These are phyloP conservation scores for Magallana gigas DNA, from an alignment of 1,140 invertebrate species.

Conservation along the genomic window DNA sequence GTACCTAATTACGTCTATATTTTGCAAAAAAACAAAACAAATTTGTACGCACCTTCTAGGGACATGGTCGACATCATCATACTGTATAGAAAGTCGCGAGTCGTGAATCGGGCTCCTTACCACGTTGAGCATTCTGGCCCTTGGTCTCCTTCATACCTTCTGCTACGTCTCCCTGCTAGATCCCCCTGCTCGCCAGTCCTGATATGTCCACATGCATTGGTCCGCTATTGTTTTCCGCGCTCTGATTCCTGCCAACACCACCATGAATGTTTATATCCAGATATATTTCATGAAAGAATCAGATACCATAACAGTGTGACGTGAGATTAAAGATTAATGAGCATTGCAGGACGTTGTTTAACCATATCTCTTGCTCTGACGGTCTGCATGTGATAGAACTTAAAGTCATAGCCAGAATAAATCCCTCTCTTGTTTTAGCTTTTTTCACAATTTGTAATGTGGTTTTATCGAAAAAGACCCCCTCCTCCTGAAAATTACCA, in stretches of 20 bases:
- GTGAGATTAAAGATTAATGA: constrained; percentile 12
- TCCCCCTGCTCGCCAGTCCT: not conserved
- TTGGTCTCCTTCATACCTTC: no score
- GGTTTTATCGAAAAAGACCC: no score
- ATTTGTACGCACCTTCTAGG: not conserved
- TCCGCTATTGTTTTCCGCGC: not conserved
- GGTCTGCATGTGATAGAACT: not conserved
- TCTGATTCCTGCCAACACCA: not conserved
- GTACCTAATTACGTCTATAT: not conserved
- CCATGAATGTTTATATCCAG: not conserved
- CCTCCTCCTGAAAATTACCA: no score
- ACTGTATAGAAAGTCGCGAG: not conserved
- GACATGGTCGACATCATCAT: constrained; percentile 2
- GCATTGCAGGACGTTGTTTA: not conserved
- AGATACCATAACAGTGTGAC: constrained; percentile 20
- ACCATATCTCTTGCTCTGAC: not conserved
- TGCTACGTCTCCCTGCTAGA: not conserved
- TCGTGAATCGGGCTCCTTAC: not conserved
- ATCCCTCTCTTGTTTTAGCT: no score
- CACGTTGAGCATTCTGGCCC: not conserved
- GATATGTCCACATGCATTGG: not conserved
- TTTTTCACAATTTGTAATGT: no score
- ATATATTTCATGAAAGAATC: constrained; percentile 27
- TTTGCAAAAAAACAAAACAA: not conserved
- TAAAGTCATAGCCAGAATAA: no score